These are phyloP conservation scores for Elephas maximus DNA, from an alignment of 2,113 vertebrate genomes.

Conservation along the genomic window DNA sequence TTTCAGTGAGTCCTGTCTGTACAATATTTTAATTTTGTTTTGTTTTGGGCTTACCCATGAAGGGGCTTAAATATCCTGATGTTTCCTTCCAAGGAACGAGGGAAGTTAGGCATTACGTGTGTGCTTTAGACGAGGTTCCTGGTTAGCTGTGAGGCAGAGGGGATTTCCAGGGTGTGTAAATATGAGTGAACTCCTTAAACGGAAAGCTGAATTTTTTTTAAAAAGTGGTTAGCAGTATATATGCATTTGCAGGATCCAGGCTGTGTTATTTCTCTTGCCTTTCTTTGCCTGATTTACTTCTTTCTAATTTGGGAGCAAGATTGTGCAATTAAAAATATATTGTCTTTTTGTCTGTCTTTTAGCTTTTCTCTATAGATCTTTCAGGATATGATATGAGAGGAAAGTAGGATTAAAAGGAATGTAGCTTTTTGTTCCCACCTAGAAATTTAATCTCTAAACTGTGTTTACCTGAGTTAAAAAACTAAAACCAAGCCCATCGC, in stretches of 20 bases:
- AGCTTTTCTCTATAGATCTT: neutral
- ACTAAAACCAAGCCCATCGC: too few species aligned
- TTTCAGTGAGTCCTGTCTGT: neutral
- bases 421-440: conserved; percentile 20
- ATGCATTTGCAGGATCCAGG: neutral
- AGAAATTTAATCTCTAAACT: conserved; percentile 54
- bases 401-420: conserved; percentile 40
- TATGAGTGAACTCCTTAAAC: conserved; percentile 65
- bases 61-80: neutral
- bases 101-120: neutral
- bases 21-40: conserved; percentile 36
- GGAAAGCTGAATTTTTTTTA: conserved; percentile 61
- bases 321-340: conserved; percentile 2
- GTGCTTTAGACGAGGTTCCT: conserved; percentile 62
- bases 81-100: conserved; percentile 54
- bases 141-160: conserved; percentile 67
- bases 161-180: conserved; percentile 84
- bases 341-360: conserved; percentile 35
- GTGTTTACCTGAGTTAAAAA: conserved; percentile 30
- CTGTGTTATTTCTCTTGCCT: neutral
- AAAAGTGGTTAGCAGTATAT: neutral
- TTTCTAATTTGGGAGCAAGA: conserved; percentile 61
- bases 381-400: neutral
- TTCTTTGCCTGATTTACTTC: conserved; percentile 32
- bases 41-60: neutral